These are phyloP conservation scores for Anastrepha ludens DNA, from an alignment of 1,140 invertebrate genomes.

Conservation along the genomic window DNA sequence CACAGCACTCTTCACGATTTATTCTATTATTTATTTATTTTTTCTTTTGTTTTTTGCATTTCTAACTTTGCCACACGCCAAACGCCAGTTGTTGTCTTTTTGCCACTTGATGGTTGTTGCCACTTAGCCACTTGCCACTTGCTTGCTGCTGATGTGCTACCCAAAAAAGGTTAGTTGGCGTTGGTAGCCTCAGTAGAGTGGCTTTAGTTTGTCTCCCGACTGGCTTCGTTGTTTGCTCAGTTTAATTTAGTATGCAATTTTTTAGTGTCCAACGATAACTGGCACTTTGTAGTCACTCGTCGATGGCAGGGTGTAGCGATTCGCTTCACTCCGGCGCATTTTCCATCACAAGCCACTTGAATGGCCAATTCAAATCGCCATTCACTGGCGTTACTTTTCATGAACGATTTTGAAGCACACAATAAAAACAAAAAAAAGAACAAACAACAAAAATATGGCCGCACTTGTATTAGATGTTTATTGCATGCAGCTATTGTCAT, in stretches of 20 bases:
- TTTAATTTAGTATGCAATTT: constrained; percentile 41
- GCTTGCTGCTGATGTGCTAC: background rate
- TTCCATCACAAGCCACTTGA: background rate
- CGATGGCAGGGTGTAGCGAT: background rate
- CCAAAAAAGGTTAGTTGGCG: background rate
- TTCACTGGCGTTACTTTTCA: background rate
- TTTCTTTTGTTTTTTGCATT: constrained; percentile 13
- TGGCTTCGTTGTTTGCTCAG: background rate
- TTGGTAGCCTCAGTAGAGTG: background rate
- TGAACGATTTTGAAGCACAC: background rate
- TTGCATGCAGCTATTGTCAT: background rate
- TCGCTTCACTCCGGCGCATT: background rate
- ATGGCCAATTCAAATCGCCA: constrained; percentile 29
- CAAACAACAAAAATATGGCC: background rate
- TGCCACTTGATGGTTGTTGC: background rate
- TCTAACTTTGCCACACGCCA: constrained; percentile 40
- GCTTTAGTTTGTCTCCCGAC: background rate
- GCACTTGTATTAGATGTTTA: background rate
- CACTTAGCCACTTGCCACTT: constrained; percentile 9
- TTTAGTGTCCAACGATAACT: constrained; percentile 21
- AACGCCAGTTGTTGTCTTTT: background rate
- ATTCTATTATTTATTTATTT: constrained; percentile 44
- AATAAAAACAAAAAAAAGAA: background rate
- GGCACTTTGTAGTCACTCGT: background rate
- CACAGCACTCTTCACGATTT: constrained; percentile 19